Evolutionary conservation across 1,140 invertebrate species (phyloP).

Genomic region (Cherax destructor): DNA sequence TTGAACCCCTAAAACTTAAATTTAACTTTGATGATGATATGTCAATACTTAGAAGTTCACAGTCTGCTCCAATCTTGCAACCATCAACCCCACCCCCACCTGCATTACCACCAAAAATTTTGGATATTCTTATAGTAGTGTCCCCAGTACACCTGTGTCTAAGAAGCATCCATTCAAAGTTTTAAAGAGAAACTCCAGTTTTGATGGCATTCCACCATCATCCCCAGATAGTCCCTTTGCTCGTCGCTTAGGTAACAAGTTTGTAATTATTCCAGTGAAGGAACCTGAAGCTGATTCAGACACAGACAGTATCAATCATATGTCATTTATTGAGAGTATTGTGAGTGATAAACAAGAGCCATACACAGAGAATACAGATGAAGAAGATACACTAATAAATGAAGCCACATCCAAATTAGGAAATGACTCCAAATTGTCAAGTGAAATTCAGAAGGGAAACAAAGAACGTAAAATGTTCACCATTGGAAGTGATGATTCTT

Average conservation of each 20-base stretch:
- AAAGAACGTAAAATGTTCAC: constrained; percentile 5
- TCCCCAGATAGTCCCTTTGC: constrained; percentile 66
- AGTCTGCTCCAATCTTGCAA: constrained; percentile 3
- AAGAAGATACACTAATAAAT: constrained; percentile 6
- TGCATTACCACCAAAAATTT: not conserved
- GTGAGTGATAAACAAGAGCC: not conserved
- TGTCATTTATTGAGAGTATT: not conserved
- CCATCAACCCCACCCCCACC: not conserved
- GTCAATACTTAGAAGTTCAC: not conserved
- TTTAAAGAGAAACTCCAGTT: constrained; percentile 63
- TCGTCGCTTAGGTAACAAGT: constrained; percentile 45
- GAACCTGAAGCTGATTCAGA: constrained; percentile 24
- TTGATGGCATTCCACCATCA: constrained; percentile 69
- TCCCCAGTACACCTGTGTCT: constrained; percentile 50
- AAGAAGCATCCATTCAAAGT: constrained; percentile 51
- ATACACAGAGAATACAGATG: not conserved
- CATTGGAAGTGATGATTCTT: constrained; percentile 26
- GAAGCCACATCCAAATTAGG: not conserved
- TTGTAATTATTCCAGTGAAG: constrained; percentile 69
- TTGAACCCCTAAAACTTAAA: not conserved
- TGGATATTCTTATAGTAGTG: constrained; percentile 22
- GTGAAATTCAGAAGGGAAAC: not conserved
- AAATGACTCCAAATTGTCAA: not conserved
- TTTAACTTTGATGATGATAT: not conserved
- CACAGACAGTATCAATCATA: not conserved